Evolutionary conservation across 2,797 vertebrate species (phyloP).

Genomic region (Staurois parvus): DNA sequence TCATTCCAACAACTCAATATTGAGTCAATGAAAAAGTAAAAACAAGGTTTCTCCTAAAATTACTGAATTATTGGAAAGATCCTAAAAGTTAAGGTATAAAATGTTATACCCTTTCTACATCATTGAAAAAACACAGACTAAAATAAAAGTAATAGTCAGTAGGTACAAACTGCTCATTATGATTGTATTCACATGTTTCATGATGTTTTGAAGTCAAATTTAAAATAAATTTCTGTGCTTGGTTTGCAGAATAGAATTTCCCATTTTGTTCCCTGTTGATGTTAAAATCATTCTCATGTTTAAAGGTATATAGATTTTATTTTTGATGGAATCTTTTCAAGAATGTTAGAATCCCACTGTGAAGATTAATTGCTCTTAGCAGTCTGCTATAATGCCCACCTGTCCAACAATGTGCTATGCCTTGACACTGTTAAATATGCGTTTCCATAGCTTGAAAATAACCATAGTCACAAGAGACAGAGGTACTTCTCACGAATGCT

Average conservation of each 20-base stretch:
- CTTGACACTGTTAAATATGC: slow-evolving; percentile 6
- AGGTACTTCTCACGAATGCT: neutral
- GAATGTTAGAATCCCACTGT: slow-evolving; percentile 6
- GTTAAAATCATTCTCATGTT: slow-evolving; percentile 3
- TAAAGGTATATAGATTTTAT: slow-evolving; percentile 8
- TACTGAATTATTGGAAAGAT: no score
- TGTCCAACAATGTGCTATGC: neutral
- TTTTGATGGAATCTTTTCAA: slow-evolving; percentile 33
- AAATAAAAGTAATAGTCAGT: neutral
- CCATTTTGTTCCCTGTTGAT: slow-evolving; percentile 17
- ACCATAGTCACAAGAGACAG: neutral
- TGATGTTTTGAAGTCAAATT: neutral
- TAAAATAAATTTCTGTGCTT: neutral
- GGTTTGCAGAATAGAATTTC: neutral
- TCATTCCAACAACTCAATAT: no score
- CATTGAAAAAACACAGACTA: neutral
- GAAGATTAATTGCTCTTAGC: slow-evolving; percentile 43
- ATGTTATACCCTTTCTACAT: no score
- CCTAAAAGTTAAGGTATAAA: no score
- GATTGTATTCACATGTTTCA: no score
- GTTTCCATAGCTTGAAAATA: neutral
- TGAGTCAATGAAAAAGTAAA: no score
- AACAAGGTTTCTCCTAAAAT: no score
- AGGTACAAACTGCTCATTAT: neutral
- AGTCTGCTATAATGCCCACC: slow-evolving; percentile 1